Evolutionary conservation across 2,888 invertebrate species (phyloP).

Genomic region (Dynastes grantii): DNA sequence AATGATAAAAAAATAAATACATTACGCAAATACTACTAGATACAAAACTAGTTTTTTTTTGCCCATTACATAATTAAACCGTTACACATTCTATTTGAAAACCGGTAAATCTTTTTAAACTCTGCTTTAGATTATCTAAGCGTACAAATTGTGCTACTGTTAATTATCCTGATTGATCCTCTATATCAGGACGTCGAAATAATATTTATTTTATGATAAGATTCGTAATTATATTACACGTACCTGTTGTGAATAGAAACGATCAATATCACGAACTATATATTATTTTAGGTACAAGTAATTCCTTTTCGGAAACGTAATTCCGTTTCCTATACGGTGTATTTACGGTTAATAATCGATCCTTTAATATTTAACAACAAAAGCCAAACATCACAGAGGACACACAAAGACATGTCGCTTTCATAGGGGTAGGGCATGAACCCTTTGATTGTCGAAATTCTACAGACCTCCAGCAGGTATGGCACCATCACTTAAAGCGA

Average conservation of each 20-base stretch:
- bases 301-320: too few species aligned
- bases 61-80: too few species aligned
- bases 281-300: too few species aligned
- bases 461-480: too few species aligned
- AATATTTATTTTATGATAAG: constrained; percentile 38
- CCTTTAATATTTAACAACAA: constrained; percentile 2
- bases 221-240: background rate
- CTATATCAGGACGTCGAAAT: constrained; percentile 1
- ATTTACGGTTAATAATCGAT: constrained; percentile 9
- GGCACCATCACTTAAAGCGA: background rate
- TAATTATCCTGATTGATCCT: constrained; percentile 32
- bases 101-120: constrained; percentile 8
- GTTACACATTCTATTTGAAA: too few species aligned
- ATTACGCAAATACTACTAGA: background rate
- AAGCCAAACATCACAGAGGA: background rate
- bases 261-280: too few species aligned
- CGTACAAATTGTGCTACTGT: background rate
- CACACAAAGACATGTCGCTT: background rate
- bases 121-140: too few species aligned
- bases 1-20: background rate
- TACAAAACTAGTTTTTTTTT: too few species aligned
- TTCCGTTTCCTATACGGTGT: background rate
- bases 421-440: background rate
- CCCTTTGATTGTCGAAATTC: too few species aligned
- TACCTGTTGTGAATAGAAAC: background rate